phyloP scores from a whole-genome alignment of 2,113 vertebrate species.

The Daphoenositta chrysoptera region DNA sequence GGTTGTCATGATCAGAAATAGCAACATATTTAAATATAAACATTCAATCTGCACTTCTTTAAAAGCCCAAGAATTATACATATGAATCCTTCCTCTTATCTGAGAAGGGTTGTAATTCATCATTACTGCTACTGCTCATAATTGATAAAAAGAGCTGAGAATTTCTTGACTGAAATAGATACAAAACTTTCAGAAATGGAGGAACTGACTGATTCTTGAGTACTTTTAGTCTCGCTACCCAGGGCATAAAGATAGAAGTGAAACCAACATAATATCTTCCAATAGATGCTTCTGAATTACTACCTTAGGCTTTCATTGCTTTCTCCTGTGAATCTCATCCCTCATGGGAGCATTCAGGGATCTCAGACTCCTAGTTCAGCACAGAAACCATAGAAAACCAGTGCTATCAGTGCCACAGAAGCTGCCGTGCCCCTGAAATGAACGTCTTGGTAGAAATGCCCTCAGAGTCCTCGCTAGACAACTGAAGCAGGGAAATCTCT shows the following conservation, averaged over 20 bases:
- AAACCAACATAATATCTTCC: not conserved
- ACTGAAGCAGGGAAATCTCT: not conserved
- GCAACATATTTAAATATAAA: not conserved
- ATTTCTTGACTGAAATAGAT: not conserved
- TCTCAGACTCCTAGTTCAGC: not conserved
- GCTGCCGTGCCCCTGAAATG: not conserved
- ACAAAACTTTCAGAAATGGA: not conserved
- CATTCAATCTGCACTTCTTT: not conserved
- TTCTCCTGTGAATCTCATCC: not conserved
- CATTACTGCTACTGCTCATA: not conserved
- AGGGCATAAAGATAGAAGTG: not conserved
- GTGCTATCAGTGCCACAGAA: not conserved
- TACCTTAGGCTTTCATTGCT: not conserved
- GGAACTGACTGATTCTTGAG: not conserved
- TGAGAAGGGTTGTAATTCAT: not conserved
- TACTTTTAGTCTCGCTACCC: not conserved
- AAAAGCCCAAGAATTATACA: not conserved
- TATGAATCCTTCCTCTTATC: not conserved
- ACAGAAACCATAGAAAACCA: not conserved
- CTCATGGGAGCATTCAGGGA: not conserved
- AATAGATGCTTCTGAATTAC: not conserved
- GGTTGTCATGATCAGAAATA: not conserved
- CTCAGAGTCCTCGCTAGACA: not conserved
- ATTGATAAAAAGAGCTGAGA: not conserved
- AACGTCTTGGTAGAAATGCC: not conserved